phyloP scores from a whole-genome alignment of 37 sponge, comb jelly and placozoan species.

The Halisarca cf. caerulea region DNA sequence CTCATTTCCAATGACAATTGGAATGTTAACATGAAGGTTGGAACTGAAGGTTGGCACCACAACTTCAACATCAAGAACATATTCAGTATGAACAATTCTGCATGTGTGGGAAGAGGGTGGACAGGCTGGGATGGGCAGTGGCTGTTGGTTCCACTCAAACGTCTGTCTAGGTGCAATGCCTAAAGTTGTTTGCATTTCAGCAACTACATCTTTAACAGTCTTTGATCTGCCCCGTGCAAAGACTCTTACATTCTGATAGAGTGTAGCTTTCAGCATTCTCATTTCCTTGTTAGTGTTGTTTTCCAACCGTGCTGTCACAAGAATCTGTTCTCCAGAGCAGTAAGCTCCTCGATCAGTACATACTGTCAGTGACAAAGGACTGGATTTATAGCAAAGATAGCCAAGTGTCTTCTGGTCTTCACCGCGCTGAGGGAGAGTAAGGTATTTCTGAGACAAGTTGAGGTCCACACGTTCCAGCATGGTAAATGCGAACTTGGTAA shows the following conservation, averaged over 20 bases:
- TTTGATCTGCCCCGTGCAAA: constrained; percentile 19
- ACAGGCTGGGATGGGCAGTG: constrained; percentile 17
- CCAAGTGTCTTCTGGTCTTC: constrained; percentile 54
- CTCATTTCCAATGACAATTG: constrained; percentile 15
- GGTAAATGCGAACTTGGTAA: constrained; percentile 11
- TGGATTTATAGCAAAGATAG: constrained; percentile 70
- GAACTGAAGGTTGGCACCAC: constrained; percentile 3
- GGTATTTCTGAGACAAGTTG: constrained; percentile 26
- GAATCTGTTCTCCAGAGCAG: constrained; percentile 50
- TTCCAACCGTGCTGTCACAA: constrained; percentile 31
- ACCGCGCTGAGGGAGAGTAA: neutral
- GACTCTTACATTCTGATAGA: constrained; percentile 7
- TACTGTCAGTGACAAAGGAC: constrained; percentile 47
- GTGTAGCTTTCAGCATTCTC: constrained; percentile 26
- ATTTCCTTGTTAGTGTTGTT: constrained; percentile 43
- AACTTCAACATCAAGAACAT: neutral
- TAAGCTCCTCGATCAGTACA: constrained; percentile 47
- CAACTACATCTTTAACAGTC: neutral
- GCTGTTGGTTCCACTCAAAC: constrained; percentile 26
- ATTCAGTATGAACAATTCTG: constrained; percentile 12
- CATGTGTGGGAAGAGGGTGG: constrained; percentile 12
- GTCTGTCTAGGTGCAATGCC: neutral
- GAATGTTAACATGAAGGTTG: neutral
- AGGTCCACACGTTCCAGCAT: constrained; percentile 47
- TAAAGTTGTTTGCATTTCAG: neutral